Conservation (phyloP, 1,140 invertebrate genomes). For the Muscidifurax raptorellus region DNA sequence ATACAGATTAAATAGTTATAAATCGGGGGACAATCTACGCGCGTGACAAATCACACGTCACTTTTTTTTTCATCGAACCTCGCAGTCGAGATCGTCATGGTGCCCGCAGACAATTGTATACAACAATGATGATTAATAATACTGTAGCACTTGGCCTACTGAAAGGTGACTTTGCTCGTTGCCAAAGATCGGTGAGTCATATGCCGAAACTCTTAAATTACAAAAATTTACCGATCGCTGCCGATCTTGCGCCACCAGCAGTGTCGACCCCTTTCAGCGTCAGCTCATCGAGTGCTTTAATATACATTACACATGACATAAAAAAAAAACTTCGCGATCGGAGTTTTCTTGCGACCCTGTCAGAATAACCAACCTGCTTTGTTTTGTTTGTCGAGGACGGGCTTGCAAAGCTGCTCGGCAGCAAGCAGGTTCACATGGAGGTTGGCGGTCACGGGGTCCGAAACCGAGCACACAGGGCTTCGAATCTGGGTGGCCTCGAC, state of each 20-base stretch:
- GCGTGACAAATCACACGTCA: not conserved
- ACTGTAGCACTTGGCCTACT: no score
- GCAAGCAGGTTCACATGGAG: not conserved
- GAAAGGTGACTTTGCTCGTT: no score
- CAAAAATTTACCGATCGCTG: no score
- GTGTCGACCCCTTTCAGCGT: no score
- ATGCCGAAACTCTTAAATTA: no score
- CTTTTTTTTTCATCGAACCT: not conserved
- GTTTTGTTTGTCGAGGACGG: slow-evolving; percentile 56
- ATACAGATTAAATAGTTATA: not conserved
- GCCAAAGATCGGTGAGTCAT: no score
- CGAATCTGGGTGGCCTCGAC: slow-evolving; percentile 16
- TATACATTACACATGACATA: not conserved
- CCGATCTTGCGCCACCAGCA: no score
- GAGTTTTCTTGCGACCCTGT: not conserved
- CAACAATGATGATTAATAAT: no score
- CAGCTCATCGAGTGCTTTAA: no score
- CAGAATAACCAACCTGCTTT: slow-evolving; percentile 66
- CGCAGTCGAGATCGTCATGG: no score
- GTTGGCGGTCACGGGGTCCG: not conserved
- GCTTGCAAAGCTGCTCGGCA: slow-evolving; percentile 43
- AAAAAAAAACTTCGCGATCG: not conserved
- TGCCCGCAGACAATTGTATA: no score
- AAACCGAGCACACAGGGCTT: not conserved
- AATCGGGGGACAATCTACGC: not conserved